Evolutionary conservation across 2,113 vertebrate species (phyloP).

Genomic region (Natator depressus): DNA sequence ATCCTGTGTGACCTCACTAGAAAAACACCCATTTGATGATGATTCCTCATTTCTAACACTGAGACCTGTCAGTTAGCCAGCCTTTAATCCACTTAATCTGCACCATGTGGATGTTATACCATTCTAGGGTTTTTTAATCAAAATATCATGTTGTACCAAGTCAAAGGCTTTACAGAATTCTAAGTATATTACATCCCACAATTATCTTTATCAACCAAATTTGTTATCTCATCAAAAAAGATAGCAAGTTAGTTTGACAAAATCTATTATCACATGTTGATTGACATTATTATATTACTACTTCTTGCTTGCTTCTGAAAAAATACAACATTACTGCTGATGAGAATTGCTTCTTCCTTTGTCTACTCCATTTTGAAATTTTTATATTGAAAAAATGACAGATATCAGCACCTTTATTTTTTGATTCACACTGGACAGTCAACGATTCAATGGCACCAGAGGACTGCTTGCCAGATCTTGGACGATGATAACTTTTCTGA

Average conservation of each 20-base stretch:
- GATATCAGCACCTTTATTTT: background rate
- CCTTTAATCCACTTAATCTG: background rate
- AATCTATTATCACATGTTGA: background rate
- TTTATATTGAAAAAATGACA: background rate
- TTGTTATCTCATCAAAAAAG: background rate
- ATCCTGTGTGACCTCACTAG: background rate
- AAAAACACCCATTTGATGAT: background rate
- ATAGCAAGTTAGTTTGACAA: background rate
- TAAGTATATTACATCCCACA: background rate
- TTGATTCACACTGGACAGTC: background rate
- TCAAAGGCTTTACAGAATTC: background rate
- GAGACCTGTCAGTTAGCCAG: background rate
- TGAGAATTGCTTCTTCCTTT: background rate
- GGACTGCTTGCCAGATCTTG: background rate
- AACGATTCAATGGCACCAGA: background rate
- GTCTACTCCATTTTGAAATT: background rate
- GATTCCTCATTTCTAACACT: background rate
- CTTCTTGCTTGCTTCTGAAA: background rate
- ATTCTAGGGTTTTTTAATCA: background rate
- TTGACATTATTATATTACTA: background rate
- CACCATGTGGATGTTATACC: background rate
- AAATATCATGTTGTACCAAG: background rate
- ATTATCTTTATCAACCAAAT: background rate
- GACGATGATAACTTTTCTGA: background rate
- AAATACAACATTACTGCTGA: accelerated